Evolutionary conservation across 2,797 vertebrate genomes (phyloP), one percentile per base, ranked within the genome.

Genomic region (Oreochromis mossambicus): DNA sequence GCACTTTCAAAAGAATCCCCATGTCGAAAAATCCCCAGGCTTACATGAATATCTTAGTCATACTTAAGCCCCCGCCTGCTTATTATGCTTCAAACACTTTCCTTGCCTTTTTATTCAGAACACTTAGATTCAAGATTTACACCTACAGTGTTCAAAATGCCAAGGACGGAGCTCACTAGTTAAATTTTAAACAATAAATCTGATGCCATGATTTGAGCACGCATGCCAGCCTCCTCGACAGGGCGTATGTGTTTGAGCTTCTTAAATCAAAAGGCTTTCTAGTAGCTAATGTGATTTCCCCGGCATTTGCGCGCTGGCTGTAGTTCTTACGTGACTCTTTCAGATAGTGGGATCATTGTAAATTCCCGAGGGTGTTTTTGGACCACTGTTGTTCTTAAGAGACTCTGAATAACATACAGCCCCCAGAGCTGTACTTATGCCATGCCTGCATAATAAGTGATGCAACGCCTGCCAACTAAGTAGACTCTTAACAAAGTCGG

Each of bases 221-320:
- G 80, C 84, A 77, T 41, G 77, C 81, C 80, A 56, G 68, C 82
- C 76, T 88, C 82, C 86, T 78, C 14, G 38, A 70, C 77, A 70
- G 58, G 77, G 86, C 84, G 81, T 81, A 82, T 82, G 70, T 88
- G 87, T 90, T 89, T 80, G 81, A 77, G 88, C 83, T 91, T 88
- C 87, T 85, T 88, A 87, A 94, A 89, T 91, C 85, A 91, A 88
- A 91, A 87, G 87, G 88, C 92, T 93, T 89, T 92, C 87, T 81
- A 61, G 85, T 41, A 50, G 84, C 77, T 93, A 94, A 93, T 94
- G 90, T 90, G 92, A 94, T 95, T 95, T 92, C 54, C 80, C 77
- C 41, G 80, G 82, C 83, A 78, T 89, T 83, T 86, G 63, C 77
- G 84, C 86, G 78, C 80, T 83, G 83, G 89, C 88, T 93, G 81